Evolutionary conservation across 2,888 invertebrate genomes (phyloP).

Genomic region (Drosophila neutralis): DNA sequence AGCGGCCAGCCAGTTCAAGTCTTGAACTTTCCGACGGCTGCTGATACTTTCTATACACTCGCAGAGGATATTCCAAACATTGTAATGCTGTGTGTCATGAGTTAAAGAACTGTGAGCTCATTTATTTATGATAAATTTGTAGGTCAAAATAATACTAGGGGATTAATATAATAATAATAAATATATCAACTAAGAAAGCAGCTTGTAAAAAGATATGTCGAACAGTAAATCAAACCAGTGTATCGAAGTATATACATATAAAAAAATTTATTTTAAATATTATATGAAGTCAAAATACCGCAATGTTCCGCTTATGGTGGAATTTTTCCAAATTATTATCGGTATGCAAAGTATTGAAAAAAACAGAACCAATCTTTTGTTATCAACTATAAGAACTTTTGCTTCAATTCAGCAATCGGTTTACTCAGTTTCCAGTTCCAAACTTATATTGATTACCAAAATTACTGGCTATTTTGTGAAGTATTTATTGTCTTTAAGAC

Average conservation of each 20-base stretch:
- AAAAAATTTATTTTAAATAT: too few species aligned
- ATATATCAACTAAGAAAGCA: too few species aligned
- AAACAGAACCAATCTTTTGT: not conserved
- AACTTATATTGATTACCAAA: not conserved
- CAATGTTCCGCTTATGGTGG: not conserved
- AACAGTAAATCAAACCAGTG: not conserved
- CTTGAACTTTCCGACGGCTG: slow-evolving; percentile 50
- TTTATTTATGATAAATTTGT: too few species aligned
- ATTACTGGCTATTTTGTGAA: not conserved
- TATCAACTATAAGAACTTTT: too few species aligned
- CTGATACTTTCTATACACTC: not conserved
- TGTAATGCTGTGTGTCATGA: not conserved
- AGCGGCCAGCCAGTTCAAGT: slow-evolving; percentile 40
- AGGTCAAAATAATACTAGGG: too few species aligned
- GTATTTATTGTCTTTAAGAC: not conserved
- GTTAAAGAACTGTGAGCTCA: too few species aligned
- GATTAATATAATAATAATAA: too few species aligned
- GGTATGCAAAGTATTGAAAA: not conserved
- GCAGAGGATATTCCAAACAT: not conserved
- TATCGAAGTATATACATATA: not conserved
- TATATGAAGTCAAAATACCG: too few species aligned
- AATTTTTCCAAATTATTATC: not conserved
- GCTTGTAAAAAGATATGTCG: not conserved
- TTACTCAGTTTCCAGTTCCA: not conserved
- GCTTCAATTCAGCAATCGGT: not conserved